A percentile compares a stretch with the other conserved stretches of the same genome.
phyloP scores from a whole-genome alignment of 2,797 vertebrate species.

The Semotilus atromaculatus region DNA sequence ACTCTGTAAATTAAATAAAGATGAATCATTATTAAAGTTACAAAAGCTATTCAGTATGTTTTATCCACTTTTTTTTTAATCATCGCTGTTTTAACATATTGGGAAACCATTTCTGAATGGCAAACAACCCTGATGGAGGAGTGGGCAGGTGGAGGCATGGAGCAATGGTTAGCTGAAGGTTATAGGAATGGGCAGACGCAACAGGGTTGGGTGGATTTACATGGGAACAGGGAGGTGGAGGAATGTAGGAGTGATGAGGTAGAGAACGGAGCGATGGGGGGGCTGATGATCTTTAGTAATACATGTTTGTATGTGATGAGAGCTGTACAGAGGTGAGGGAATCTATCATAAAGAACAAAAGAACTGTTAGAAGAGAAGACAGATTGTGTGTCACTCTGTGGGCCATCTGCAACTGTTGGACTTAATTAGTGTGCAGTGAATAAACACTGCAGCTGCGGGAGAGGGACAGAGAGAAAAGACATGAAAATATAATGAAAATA shows the following conservation, averaged over 20 bases:
- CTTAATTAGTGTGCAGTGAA: slow-evolving; percentile 38
- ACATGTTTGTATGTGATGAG: slow-evolving; percentile 41
- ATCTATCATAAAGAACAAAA: slow-evolving; percentile 29
- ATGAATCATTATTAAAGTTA: too few species aligned
- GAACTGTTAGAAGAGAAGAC: neutral
- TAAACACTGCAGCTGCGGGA: slow-evolving; percentile 25
- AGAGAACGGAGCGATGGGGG: slow-evolving; percentile 13
- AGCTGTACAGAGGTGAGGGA: neutral
- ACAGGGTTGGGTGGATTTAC: neutral
- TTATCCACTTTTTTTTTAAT: too few species aligned
- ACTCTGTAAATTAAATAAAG: too few species aligned
- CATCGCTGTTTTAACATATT: too few species aligned
- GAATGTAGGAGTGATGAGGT: neutral
- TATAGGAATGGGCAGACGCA: neutral
- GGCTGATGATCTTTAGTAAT: neutral
- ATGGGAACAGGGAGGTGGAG: neutral
- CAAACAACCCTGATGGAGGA: neutral
- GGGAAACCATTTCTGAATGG: too few species aligned
- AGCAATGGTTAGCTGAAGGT: neutral
- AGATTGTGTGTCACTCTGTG: slow-evolving; percentile 16
- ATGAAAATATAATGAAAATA: slow-evolving; percentile 12
- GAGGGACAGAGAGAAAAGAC: slow-evolving; percentile 4
- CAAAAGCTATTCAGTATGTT: too few species aligned
- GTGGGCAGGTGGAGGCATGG: neutral
- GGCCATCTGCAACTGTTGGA: slow-evolving; percentile 34